phyloP scores from a whole-genome alignment of 2,797 vertebrate genomes.

The Miopithecus talapoin region DNA sequence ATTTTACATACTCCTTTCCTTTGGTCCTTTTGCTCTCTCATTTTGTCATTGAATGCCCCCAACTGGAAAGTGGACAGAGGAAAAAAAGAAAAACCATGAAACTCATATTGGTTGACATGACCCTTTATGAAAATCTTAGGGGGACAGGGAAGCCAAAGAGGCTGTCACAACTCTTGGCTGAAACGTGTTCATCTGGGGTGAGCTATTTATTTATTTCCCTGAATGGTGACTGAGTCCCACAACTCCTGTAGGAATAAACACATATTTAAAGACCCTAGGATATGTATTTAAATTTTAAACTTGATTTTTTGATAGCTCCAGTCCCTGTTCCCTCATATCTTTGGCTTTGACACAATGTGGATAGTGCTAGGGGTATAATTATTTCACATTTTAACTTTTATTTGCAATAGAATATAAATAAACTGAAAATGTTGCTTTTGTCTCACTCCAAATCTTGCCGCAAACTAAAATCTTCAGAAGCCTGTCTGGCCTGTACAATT shows the following conservation, averaged over 20 bases:
- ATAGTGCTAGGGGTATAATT: background rate
- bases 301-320: background rate
- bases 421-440: background rate
- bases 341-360: background rate
- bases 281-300: background rate
- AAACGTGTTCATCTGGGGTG: background rate
- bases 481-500: background rate
- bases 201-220: background rate
- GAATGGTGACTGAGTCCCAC: background rate
- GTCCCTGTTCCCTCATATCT: background rate
- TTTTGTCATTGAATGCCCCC: background rate
- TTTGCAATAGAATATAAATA: background rate
- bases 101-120: background rate
- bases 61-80: background rate
- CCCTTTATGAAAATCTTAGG: background rate
- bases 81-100: background rate
- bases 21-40: background rate
- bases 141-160: background rate
- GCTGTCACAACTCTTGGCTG: background rate
- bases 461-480: constrained; percentile 19
- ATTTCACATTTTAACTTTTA: constrained; percentile 13
- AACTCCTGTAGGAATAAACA: background rate
- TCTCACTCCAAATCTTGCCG: background rate
- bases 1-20: background rate
- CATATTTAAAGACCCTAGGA: background rate